These are phyloP conservation scores for Neofelis nebulosa DNA, from an alignment of 2,113 vertebrate species.

Conservation along the genomic window DNA sequence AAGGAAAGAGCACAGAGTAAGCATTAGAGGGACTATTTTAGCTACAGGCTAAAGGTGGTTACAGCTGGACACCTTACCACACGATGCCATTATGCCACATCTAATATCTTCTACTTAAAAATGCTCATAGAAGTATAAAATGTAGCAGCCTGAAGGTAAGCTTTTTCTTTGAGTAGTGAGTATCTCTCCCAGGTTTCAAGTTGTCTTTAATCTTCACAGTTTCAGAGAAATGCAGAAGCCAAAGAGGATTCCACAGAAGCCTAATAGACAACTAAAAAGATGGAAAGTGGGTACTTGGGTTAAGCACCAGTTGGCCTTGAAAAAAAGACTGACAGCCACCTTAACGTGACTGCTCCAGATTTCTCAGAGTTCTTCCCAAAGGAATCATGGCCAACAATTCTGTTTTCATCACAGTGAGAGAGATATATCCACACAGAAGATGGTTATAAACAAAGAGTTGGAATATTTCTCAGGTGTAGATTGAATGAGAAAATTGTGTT, in stretches of 20 bases:
- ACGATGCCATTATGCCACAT: background rate
- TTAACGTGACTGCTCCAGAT: background rate
- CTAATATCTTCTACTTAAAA: conserved; percentile 39
- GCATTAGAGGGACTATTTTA: background rate
- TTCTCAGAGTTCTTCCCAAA: background rate
- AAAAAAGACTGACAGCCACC: background rate
- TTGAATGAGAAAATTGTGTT: background rate
- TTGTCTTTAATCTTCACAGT: background rate
- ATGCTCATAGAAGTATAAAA: background rate
- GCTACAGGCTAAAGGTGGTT: background rate
- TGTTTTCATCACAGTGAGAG: background rate
- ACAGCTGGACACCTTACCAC: background rate
- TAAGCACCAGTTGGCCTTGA: background rate
- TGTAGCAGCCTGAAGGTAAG: background rate
- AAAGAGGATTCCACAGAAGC: background rate
- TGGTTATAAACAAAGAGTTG: background rate
- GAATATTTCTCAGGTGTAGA: background rate
- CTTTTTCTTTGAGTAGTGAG: background rate
- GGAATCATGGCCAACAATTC: background rate
- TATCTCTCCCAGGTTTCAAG: background rate
- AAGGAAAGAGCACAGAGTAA: background rate
- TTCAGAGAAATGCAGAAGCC: conserved; percentile 11
- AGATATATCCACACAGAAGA: background rate
- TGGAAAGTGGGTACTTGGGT: background rate
- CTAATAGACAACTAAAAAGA: background rate